Evolutionary conservation across 1,140 invertebrate genomes (phyloP).

Genomic region (Drosophila gunungcola): DNA sequence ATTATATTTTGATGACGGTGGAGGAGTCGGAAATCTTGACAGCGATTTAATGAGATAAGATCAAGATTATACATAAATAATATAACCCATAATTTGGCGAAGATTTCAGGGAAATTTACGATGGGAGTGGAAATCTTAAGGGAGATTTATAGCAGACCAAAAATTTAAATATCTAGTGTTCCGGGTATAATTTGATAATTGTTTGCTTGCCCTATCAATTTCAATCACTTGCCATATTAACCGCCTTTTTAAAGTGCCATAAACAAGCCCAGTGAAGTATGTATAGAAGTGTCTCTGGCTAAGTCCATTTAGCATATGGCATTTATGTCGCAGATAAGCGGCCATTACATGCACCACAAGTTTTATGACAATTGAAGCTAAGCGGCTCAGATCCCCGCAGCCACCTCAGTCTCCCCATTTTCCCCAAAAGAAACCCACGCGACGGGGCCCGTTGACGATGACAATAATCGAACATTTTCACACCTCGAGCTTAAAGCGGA

Average conservation of each 20-base stretch:
- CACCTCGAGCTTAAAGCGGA: conserved; percentile 78
- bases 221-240: conserved; percentile 63
- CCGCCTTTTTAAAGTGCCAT: conserved; percentile 19
- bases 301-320: conserved; percentile 79
- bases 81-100: conserved; percentile 68
- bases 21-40: conserved; percentile 26
- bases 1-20: conserved; percentile 55
- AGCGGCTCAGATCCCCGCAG: conserved; percentile 54
- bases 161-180: neutral
- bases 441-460: conserved; percentile 52
- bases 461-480: conserved; percentile 84
- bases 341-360: conserved; percentile 68
- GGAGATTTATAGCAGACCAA: too few species aligned
- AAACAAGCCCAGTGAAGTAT: conserved; percentile 31
- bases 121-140: neutral
- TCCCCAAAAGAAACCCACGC: conserved; percentile 44
- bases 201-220: conserved; percentile 42
- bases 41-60: conserved; percentile 45
- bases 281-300: conserved; percentile 33
- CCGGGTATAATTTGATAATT: conserved; percentile 2
- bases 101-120: conserved; percentile 28
- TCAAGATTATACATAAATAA: conserved; percentile 55
- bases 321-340: conserved; percentile 79
- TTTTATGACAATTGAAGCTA: conserved; percentile 78
- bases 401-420: neutral